phyloP scores from a whole-genome alignment of 2,888 invertebrate genomes.

The Cheiracanthium punctorium region DNA sequence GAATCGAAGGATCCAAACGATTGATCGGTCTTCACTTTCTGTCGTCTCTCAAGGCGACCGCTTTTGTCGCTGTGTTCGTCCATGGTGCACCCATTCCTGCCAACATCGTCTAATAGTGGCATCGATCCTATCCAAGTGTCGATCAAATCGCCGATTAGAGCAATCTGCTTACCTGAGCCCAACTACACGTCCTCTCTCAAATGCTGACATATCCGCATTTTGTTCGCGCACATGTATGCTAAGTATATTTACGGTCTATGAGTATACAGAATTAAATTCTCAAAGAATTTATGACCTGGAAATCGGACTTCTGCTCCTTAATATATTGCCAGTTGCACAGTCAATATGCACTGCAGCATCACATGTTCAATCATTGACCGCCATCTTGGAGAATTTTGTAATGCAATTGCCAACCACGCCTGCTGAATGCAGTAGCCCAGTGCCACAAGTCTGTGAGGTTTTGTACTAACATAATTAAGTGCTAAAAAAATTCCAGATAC shows the following conservation, averaged over 20 bases:
- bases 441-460: no score
- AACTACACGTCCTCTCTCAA: background rate
- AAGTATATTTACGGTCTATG: background rate
- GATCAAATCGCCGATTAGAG: background rate
- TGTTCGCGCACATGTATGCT: background rate
- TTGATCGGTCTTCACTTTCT: background rate
- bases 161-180: background rate
- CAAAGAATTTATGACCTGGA: background rate
- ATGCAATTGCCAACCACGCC: no score
- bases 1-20: background rate
- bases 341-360: no score
- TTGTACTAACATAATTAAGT: no score
- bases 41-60: background rate
- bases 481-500: no score
- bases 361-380: no score
- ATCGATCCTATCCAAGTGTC: background rate
- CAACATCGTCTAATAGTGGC: background rate
- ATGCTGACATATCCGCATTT: background rate
- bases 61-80: background rate
- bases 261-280: background rate
- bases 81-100: background rate
- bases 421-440: no score
- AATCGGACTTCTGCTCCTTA: no score
- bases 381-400: no score
- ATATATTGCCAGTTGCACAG: no score